These are phyloP conservation scores for Mythimna vitellina DNA, from an alignment of 2,888 invertebrate species.

Conservation along the genomic window DNA sequence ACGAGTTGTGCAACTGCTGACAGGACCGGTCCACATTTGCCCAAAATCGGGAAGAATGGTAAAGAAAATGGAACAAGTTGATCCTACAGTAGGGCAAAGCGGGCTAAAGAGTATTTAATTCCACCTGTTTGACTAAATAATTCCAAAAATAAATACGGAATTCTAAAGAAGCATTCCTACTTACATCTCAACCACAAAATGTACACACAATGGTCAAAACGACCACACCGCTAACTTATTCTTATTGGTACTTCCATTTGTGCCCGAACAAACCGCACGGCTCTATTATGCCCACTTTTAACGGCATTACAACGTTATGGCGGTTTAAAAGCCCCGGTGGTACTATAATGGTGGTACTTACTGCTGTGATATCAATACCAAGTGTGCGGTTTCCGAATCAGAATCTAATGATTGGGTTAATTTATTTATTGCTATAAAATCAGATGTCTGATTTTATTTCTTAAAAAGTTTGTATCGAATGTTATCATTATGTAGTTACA, in stretches of 20 bases:
- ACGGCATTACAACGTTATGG: slow-evolving; percentile 55
- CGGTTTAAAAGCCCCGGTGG: slow-evolving; percentile 53
- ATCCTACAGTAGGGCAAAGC: too few species aligned
- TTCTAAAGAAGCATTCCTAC: background rate
- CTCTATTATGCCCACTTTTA: slow-evolving; percentile 57
- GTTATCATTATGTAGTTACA: too few species aligned
- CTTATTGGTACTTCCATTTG: slow-evolving; percentile 55
- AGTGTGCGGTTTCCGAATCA: slow-evolving; percentile 38
- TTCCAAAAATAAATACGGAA: background rate
- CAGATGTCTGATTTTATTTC: background rate
- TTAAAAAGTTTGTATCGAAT: too few species aligned
- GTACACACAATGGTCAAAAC: slow-evolving; percentile 42
- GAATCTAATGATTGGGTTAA: slow-evolving; percentile 23
- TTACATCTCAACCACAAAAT: slow-evolving; percentile 46
- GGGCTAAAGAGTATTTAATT: background rate
- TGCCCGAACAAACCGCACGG: slow-evolving; percentile 55
- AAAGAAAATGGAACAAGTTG: background rate
- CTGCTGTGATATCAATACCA: slow-evolving; percentile 51
- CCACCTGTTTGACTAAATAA: background rate
- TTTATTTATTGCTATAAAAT: slow-evolving; percentile 9
- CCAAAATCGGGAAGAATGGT: background rate
- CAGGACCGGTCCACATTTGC: background rate
- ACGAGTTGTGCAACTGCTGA: too few species aligned
- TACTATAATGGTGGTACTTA: slow-evolving; percentile 45
- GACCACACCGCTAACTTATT: slow-evolving; percentile 57